Base-by-base conservation (phyloP, 2,113 vertebrate species). In the Notechis scutatus region DNA sequence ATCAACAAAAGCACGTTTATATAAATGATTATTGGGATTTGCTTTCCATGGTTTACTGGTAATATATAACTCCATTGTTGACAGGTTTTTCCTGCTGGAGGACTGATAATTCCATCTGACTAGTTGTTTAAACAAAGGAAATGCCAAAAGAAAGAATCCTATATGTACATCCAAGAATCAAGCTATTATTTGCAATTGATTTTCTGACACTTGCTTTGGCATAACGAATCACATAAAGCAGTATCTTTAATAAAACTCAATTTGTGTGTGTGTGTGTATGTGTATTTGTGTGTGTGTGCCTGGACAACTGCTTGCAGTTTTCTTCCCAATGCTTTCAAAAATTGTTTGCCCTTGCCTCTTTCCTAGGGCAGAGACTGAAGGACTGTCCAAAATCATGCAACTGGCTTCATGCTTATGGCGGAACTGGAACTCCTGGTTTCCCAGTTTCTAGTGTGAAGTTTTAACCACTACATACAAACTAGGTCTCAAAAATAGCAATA, bases 181-280 rank as follows among this genome's bases (percentile, higher is more conserved):
- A 23, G 94, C 90, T 94, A 95, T 96, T 95, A 94, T 96, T 97
- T 97, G 95, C 95, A 94, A 94, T 94, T 95, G 95, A 15, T 42
- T 93, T 1, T 21, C 91, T 95, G 94, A 94, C 95, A 96, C 96
- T 96, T 94, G 91, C 95, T 94, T 93, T 94, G 94, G 95, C 93
- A 94, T 96, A 96, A 96, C 96, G 96, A 96, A 97, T 96, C 96
- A 96, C 47, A 92, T 92, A 93, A 91, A 95, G 93, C 95, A 96
- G 95, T 95, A 97, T 97, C 96, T 96, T 95, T 97, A 95, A 96
- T 93, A 95, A 95, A 91, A 88, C 95, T 93, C 96, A 96, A 96
- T 96, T 93, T 96, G 95, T 64, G 59, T 29, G 24, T 29, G 9
- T 26, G 8, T 26, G 1, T 34, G 26, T 29, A 96, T 96, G 21